A percentile compares a stretch with the other conserved stretches of the same genome.
Conservation (phyloP, 2,888 invertebrate genomes). For the Himalopsyche anomala region DNA sequence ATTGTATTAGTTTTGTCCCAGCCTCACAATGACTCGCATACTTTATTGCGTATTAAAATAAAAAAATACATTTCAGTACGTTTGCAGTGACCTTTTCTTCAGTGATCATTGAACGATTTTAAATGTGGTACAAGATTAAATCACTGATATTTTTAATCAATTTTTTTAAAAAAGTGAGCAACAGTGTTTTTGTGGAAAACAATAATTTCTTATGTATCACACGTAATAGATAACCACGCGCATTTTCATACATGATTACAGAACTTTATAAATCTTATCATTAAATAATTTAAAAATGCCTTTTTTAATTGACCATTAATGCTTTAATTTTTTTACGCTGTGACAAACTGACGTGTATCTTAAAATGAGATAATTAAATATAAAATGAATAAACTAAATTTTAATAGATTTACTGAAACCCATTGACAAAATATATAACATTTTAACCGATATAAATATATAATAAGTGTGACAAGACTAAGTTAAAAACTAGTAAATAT, state of each 20-base stretch:
- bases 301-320: background rate
- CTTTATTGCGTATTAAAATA: no score
- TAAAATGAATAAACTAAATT: background rate
- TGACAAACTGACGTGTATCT: background rate
- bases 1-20: background rate
- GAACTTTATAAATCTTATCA: background rate
- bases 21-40: background rate
- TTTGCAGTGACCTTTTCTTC: no score
- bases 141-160: no score
- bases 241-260: background rate
- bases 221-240: background rate
- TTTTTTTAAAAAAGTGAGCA: no score
- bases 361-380: background rate
- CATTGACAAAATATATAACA: background rate
- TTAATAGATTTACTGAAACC: background rate
- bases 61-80: no score
- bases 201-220: no score
- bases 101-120: no score
- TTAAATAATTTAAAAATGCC: background rate
- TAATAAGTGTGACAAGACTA: background rate
- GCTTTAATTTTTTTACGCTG: background rate
- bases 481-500: background rate
- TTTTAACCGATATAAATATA: background rate
- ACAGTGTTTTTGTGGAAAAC: no score
- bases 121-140: no score